Base-by-base conservation (phyloP, 2,113 vertebrate genomes). In the Etheostoma cragini region DNA sequence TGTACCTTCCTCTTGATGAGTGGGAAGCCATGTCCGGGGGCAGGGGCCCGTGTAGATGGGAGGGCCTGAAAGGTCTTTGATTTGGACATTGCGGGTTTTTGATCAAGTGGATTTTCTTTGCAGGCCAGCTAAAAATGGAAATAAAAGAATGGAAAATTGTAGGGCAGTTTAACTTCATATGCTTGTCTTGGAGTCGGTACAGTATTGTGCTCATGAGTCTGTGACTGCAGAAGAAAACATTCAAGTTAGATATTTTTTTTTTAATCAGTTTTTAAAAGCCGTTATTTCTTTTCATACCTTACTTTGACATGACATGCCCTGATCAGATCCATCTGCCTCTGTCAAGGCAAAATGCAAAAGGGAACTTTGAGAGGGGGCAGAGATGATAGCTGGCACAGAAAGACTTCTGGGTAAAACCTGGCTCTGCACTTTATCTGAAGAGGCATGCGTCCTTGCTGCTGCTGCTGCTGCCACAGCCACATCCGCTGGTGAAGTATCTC, bases 1-100 rank as follows among this genome's bases (percentile, higher is more conserved):
- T 65, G 77, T 83, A 98, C 98, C 97, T 98, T 98, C 89, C 98
- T 97, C 87, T 97, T 98, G 91, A 99, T 97, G 76, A 98, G 95
- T 0, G 97, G 98, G 81, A 98, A 98, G 50, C 98, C 98, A 0
- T 98, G 95, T 76, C 96, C 96, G 0, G 97, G 96, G 7, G 97
- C 96, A 4, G 96, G 93, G 1, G 95, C 93, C 38, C 94, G 96
- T 1, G 69, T 83, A 1, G 96, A 95, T 60, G 94, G 94, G 45
- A 95, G 76, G 38, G 92, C 94, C 72, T 93, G 96, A 69, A 91
- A 68, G 64, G 93, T 93, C 81, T 95, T 96, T 54, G 93, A 95
- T 0, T 91, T 88, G 17, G 95, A 92, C 2, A 96, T 93, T 0
- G 94, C 94, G n/a, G 85, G 52, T 85, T 95, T 96, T 71, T 94